phyloP scores from a whole-genome alignment of 1,140 invertebrate genomes.

The Adelges cooleyi region DNA sequence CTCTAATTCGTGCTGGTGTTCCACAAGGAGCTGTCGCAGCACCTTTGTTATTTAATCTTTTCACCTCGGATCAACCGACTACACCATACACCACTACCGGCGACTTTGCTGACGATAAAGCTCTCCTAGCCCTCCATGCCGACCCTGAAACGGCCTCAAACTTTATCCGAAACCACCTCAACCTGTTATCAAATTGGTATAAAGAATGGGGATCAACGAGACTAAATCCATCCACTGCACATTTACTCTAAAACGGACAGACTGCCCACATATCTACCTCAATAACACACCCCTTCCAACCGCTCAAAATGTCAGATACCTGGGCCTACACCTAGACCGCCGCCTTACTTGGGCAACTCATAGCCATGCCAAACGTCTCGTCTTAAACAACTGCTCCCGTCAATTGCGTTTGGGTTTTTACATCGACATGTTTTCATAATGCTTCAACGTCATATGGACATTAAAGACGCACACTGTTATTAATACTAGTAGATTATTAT shows the following conservation, averaged over 20 bases:
- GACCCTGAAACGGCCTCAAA: background rate
- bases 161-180: background rate
- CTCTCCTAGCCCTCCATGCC: background rate
- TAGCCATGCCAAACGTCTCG: background rate
- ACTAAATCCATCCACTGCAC: background rate
- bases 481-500: too few relatives aligned
- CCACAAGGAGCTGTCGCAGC: background rate
- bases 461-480: too few relatives aligned
- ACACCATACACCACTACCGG: background rate
- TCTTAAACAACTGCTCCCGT: background rate
- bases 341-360: background rate
- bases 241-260: background rate
- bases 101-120: background rate
- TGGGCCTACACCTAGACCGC: background rate
- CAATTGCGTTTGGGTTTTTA: background rate
- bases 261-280: background rate
- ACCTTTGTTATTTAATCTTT: background rate
- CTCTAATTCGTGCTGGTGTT: constrained; percentile 4
- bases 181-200: background rate
- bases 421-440: too few relatives aligned
- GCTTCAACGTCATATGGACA: too few relatives aligned
- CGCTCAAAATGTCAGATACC: background rate
- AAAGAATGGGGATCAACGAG: background rate
- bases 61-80: background rate
- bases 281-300: constrained; percentile 1